Base-by-base conservation (phyloP, 2,113 vertebrate genomes). In the Triplophysa dalaica region DNA sequence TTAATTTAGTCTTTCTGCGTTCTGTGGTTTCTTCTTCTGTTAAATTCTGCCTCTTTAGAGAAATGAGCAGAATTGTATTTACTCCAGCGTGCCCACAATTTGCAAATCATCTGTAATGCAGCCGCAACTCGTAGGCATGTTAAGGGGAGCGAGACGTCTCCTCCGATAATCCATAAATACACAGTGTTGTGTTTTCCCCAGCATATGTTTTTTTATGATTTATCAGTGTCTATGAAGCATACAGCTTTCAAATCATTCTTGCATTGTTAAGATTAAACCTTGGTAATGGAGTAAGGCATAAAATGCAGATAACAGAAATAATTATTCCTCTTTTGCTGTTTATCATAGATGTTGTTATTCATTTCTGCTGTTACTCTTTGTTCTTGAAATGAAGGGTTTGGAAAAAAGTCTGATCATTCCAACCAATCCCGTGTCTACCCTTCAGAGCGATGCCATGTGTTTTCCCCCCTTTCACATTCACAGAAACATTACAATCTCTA, bases 281-380 rank as follows among this genome's bases (percentile, higher is more conserved):
- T 83, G 69, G 63, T 81, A 80, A 87, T 82, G 81, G 72, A 87
- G 85, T 90, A 90, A 89, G 89, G 89, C 89, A 86, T 89, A 90
- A 85, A 79, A 84, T 84, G 86, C 81, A 84, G 64, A 81, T 79
- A 87, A 86, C 68, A 85, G 75, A 82, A 87, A 84, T 7, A 67
- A 80, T 74, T 19, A 43, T 84, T 83, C 70, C 80, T 70, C 82
- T n/a, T 82, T 67, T 70, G 56, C 70, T 68, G 67, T 33, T 83
- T 72, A 38, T 38, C 33, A 78, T 79, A 81, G 82, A 62, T 88
- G 79, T 65, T 77, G 69, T 75, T 72, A 69, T 69, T 78, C 66
- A 66, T 65, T 73, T 69, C 81, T 82, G 21, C 74, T 75, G 33
- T 77, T 79, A 67, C 77, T 70, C 58, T 78, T 69, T 79, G 41